Percentiles rank a stretch among this genome's conserved stretches.
phyloP scores from a whole-genome alignment of 2,888 invertebrate genomes.

The Zygogramma bicolorata region DNA sequence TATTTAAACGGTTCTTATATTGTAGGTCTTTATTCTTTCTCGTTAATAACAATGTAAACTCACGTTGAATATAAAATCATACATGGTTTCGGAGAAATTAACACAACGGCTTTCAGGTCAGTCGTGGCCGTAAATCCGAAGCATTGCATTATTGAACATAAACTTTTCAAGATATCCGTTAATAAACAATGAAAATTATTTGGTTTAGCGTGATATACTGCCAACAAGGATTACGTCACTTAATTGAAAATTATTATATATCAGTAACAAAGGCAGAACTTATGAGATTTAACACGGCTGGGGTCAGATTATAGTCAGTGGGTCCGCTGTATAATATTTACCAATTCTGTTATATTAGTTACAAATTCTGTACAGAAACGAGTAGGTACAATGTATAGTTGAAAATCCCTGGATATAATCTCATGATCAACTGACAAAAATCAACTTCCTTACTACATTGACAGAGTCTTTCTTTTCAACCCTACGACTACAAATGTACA shows the following conservation, averaged over 20 bases:
- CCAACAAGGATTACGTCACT: conserved; percentile 2
- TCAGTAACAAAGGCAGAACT: conserved; percentile 5
- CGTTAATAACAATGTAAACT: conserved; percentile 11
- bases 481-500: too few relatives aligned
- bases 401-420: too few relatives aligned
- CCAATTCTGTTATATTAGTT: neutral
- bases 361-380: too few relatives aligned
- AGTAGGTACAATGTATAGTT: too few relatives aligned
- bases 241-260: conserved; percentile 10
- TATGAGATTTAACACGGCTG: conserved; percentile 2
- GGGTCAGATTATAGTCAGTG: neutral
- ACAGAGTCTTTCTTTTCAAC: too few relatives aligned
- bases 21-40: conserved; percentile 9
- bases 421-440: too few relatives aligned
- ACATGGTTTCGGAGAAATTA: conserved; percentile 13
- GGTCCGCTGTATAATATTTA: neutral
- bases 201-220: conserved; percentile 2
- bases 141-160: neutral
- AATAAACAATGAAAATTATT: conserved; percentile 12
- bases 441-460: too few relatives aligned
- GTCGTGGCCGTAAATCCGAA: conserved; percentile 4
- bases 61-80: conserved; percentile 9
- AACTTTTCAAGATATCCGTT: neutral
- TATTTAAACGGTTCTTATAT: neutral
- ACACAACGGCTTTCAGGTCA: neutral